A percentile compares a stretch with the other conserved stretches of the same genome.
Conservation (phyloP, 2,888 invertebrate genomes). For the Scaptomyza flava region DNA sequence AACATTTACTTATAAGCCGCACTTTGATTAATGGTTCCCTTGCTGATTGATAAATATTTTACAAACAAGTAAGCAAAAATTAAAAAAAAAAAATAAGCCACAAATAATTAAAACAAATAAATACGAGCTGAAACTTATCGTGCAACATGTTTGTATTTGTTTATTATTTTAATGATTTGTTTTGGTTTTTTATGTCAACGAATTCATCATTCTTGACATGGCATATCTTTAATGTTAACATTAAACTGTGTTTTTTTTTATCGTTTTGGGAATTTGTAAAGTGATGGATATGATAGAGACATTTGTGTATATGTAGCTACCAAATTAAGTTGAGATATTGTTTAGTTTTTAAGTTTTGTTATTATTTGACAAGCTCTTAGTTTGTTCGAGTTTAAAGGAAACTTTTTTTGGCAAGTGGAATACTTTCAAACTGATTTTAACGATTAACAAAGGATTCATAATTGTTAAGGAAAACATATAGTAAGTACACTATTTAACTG, state of each 20-base stretch:
- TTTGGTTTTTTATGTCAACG: constrained; percentile 6
- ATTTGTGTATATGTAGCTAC: too few relatives aligned
- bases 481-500: too few relatives aligned
- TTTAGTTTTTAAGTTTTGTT: neutral
- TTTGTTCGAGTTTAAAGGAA: neutral
- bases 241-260: neutral
- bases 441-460: neutral
- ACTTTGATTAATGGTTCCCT: constrained; percentile 53
- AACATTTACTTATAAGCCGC: constrained; percentile 14
- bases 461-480: neutral
- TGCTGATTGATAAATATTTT: constrained; percentile 36
- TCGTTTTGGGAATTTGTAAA: neutral
- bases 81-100: neutral
- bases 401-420: neutral
- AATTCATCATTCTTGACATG: constrained; percentile 15
- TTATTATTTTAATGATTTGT: constrained; percentile 8
- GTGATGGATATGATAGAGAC: neutral
- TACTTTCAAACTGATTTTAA: neutral
- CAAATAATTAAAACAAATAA: constrained; percentile 4
- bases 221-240: neutral
- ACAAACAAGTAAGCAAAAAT: constrained; percentile 22
- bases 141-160: neutral
- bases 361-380: neutral
- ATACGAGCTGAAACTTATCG: neutral
- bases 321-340: neutral